Evolutionary conservation across 2,888 invertebrate genomes (phyloP).

Genomic region (Mylabris sibirica): DNA sequence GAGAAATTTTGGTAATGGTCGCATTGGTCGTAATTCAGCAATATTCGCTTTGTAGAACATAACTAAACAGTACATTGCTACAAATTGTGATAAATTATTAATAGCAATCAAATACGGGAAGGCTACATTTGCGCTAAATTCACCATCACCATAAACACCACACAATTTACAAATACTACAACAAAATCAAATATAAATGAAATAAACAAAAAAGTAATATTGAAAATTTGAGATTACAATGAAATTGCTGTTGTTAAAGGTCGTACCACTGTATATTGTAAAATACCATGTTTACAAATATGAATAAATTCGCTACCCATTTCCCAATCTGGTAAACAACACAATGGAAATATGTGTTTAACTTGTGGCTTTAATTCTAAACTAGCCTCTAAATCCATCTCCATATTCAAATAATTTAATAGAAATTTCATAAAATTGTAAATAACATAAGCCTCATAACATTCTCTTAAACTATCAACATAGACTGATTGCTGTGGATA

Average conservation of each 20-base stretch:
- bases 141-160: slow-evolving; percentile 90
- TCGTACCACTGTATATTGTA: slow-evolving; percentile 92
- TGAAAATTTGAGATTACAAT: slow-evolving; percentile 64
- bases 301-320: slow-evolving; percentile 95
- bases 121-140: slow-evolving; percentile 83
- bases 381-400: slow-evolving; percentile 83
- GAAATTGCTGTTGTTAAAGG: slow-evolving; percentile 90
- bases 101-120: slow-evolving; percentile 87
- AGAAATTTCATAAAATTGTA: slow-evolving; percentile 97
- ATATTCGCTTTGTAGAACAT: slow-evolving; percentile 91
- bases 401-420: slow-evolving; percentile 87
- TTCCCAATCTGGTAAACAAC: slow-evolving; percentile 90
- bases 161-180: slow-evolving; percentile 82
- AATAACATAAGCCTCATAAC: slow-evolving; percentile 97
- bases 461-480: slow-evolving; percentile 91
- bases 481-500: slow-evolving; percentile 91
- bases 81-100: slow-evolving; percentile 93
- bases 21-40: slow-evolving; percentile 88
- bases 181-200: slow-evolving; percentile 40
- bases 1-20: slow-evolving; percentile 92
- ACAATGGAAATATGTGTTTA: slow-evolving; percentile 89
- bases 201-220: no score
- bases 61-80: slow-evolving; percentile 95
- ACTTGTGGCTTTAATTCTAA: slow-evolving; percentile 85
- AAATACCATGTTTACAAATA: slow-evolving; percentile 94